Evolutionary conservation across 2,113 vertebrate genomes (phyloP).

Genomic region (Oreochromis niloticus): DNA sequence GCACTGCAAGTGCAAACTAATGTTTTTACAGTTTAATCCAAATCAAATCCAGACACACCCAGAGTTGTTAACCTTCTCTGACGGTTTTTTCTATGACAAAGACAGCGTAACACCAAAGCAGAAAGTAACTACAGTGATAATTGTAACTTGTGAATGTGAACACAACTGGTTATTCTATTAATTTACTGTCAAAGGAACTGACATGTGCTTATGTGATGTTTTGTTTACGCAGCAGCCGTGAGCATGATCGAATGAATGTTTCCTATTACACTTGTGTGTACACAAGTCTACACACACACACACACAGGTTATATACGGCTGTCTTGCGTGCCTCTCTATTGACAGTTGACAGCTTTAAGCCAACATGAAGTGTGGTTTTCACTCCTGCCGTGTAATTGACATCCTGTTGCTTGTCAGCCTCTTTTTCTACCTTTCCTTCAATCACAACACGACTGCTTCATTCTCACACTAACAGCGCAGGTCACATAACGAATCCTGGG

Average conservation of each 20-base stretch:
- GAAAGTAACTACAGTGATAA: not conserved
- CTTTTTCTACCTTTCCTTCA: not conserved
- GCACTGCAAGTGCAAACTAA: not conserved
- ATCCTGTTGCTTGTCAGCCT: slow-evolving; percentile 44
- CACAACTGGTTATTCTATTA: not conserved
- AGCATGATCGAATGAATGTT: slow-evolving; percentile 5
- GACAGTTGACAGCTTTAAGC: slow-evolving; percentile 55
- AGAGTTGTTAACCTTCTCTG: not conserved
- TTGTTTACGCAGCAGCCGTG: not conserved
- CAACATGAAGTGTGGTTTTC: slow-evolving; percentile 46
- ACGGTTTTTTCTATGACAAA: not conserved
- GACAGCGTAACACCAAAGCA: not conserved
- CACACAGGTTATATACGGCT: not conserved
- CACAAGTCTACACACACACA: not conserved
- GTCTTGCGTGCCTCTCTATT: slow-evolving; percentile 42
- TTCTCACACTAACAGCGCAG: slow-evolving; percentile 11
- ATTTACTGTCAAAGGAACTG: not conserved
- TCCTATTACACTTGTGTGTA: slow-evolving; percentile 26
- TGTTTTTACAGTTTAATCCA: not conserved
- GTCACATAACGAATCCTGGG: not conserved
- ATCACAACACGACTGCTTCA: not conserved
- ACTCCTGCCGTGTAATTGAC: slow-evolving; percentile 43
- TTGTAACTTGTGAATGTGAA: not conserved
- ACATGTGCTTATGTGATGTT: not conserved
- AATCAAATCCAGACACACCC: not conserved